Conservation (phyloP, 2,797 vertebrate species). For the Ctenosaura bakeri region DNA sequence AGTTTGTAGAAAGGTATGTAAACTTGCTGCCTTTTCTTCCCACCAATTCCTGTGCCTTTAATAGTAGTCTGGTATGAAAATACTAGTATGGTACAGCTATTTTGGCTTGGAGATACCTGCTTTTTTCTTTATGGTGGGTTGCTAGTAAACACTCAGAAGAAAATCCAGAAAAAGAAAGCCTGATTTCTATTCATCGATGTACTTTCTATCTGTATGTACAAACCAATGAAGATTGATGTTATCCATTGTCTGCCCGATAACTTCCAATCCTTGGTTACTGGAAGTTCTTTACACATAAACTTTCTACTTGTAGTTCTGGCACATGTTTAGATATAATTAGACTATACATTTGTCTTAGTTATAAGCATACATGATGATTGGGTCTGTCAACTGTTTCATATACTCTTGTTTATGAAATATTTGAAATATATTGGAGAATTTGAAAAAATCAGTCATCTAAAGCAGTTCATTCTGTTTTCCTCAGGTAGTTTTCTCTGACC, state of each 20-base stretch:
- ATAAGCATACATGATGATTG: background rate
- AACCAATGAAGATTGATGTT: background rate
- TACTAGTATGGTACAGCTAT: background rate
- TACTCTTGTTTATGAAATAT: background rate
- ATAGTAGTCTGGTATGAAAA: background rate
- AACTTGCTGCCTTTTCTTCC: background rate
- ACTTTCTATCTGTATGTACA: background rate
- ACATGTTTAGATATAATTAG: background rate
- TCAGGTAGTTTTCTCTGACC: background rate
- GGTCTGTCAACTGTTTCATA: background rate
- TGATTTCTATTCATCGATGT: background rate
- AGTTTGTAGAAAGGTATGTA: background rate
- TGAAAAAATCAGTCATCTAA: background rate
- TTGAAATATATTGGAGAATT: constrained; percentile 8
- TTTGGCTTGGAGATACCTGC: background rate
- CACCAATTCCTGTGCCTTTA: background rate
- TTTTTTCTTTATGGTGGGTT: background rate
- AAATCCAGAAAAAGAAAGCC: background rate
- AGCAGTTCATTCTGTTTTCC: background rate
- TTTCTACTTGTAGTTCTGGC: background rate
- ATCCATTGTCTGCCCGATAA: background rate
- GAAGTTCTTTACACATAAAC: background rate
- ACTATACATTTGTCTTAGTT: background rate
- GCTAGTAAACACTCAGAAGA: background rate
- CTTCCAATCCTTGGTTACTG: background rate